phyloP scores from a whole-genome alignment of 2,888 invertebrate genomes.

The Aphrophora alni region DNA sequence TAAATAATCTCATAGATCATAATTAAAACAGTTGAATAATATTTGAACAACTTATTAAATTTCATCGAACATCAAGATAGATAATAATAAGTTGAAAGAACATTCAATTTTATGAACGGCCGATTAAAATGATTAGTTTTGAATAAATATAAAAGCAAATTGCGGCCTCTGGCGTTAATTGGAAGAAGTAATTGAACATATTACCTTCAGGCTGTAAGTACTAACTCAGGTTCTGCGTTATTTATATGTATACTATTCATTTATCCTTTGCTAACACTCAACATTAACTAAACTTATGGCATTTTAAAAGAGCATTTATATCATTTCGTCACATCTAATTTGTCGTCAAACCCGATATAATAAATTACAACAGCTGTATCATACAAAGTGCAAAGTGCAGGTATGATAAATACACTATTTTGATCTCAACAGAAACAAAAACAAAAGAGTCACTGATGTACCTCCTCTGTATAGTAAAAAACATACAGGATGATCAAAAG shows the following conservation, averaged over 20 bases:
- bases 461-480: too few species aligned
- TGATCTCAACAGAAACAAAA: too few species aligned
- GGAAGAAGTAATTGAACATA: neutral
- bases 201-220: neutral
- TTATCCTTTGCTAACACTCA: neutral
- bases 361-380: neutral
- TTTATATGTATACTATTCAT: neutral
- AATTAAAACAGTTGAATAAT: neutral
- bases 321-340: neutral
- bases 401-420: too few species aligned
- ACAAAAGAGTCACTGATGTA: too few species aligned
- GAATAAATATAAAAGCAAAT: neutral
- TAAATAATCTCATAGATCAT: slow-evolving; percentile 6
- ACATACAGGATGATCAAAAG: too few species aligned
- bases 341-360: neutral
- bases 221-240: neutral
- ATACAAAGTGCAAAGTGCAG: too few species aligned
- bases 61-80: neutral
- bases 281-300: neutral
- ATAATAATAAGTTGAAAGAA: neutral
- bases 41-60: slow-evolving; percentile 9
- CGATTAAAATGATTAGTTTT: slow-evolving; percentile 5
- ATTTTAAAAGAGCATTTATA: neutral
- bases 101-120: neutral
- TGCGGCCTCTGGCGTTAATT: neutral